Base-by-base conservation (phyloP, 64 coral and sea anemone genomes). In the Porites lutea region DNA sequence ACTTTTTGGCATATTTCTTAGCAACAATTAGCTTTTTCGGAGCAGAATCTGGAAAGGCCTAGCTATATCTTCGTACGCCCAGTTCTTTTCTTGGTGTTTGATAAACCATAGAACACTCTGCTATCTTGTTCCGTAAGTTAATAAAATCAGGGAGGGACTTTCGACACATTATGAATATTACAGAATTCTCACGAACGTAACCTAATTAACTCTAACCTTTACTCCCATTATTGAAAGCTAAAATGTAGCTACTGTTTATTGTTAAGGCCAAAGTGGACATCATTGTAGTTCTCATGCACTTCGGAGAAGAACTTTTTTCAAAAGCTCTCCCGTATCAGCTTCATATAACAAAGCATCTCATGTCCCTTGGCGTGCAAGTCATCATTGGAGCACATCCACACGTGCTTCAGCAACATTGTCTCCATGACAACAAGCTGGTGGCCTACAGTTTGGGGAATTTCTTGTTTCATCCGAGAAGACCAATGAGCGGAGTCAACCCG, bases 251-350 rank as follows among this genome's bases (percentile, higher is more conserved):
- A 18, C 3, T 73, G 72, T 48, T 54, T 20, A 10, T 27, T 37
- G 21, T 73, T 87, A 11, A 49, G 84, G 84, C 12, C 12, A 87
- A 87, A 20, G 84, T 71, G 15, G 84, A 55, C 47, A 52, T 87
- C 44, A 70, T 87, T 19, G 69, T 87, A 9, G 84, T 54, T 11
- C 47, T 69, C 12, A 87, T 87, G 66, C 84, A 87, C 65, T 87
- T 43, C 3, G 84, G 84, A 10, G 5, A 20, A 71, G 84, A 87
- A 87, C 60, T 64, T 15, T 13, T 6, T 7, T 20, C 13, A 18
- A 2, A 72, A 55, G 66, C 84, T 6, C 23, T 67, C 12, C 50
- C 50, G 11, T 67, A 50, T 53, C 84, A 87, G 64, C 4, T 23
- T 37, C 64, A 27, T 19, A 67, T 70, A 57, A 67, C 11, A 6